These are phyloP conservation scores for Ericerus pela DNA, from an alignment of 1,140 invertebrate genomes.

Conservation along the genomic window DNA sequence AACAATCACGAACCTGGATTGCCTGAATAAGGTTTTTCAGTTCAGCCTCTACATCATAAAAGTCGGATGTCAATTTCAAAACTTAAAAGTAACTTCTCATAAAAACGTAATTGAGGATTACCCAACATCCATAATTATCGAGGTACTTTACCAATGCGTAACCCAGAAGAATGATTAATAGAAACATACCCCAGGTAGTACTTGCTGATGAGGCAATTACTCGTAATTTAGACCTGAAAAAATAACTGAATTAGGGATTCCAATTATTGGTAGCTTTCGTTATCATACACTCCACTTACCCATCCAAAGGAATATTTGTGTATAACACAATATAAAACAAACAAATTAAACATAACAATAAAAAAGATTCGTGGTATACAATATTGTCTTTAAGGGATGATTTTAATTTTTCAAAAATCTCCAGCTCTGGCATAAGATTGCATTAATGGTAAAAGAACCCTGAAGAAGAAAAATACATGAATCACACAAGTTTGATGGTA, in stretches of 20 bases:
- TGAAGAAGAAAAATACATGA: constrained; percentile 38
- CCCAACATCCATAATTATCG: constrained; percentile 53
- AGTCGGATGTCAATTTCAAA: not conserved
- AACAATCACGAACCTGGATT: not conserved
- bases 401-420: constrained; percentile 91
- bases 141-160: constrained; percentile 95
- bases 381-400: constrained; percentile 92
- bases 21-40: constrained; percentile 1
- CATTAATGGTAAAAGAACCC: constrained; percentile 94
- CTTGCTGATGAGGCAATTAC: constrained; percentile 95
- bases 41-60: constrained; percentile 1
- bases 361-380: constrained; percentile 95
- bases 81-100: constrained; percentile 1
- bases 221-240: constrained; percentile 69
- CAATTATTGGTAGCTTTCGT: no score
- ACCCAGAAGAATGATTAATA: constrained; percentile 84
- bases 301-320: constrained; percentile 75
- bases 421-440: constrained; percentile 97
- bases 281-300: constrained; percentile 43
- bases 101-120: not conserved
- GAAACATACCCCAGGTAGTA: constrained; percentile 97
- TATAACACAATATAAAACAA: constrained; percentile 89
- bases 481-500: no score
- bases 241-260: constrained; percentile 19
- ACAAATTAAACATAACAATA: constrained; percentile 85